Percentiles rank a stretch among this genome's conserved stretches.
Evolutionary conservation across 1,140 invertebrate genomes (phyloP).

Genomic region (Procambarus clarkii): DNA sequence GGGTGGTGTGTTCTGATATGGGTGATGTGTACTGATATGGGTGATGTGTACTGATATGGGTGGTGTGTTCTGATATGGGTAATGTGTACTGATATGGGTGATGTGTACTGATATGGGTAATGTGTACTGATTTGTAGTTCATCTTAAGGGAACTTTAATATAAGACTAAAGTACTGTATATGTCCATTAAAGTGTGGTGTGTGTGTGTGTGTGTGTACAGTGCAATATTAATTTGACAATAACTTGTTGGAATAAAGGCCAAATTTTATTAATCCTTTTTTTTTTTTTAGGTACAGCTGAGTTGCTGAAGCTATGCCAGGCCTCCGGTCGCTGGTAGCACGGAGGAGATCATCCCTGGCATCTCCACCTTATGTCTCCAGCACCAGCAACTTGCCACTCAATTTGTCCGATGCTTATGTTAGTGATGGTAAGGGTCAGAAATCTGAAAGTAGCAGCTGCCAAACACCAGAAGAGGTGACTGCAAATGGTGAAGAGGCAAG

Average conservation of each 20-base stretch:
- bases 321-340: slow-evolving; percentile 62
- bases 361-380: slow-evolving; percentile 42
- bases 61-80: too few relatives aligned
- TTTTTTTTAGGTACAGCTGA: slow-evolving; percentile 36
- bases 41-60: too few relatives aligned
- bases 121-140: too few relatives aligned
- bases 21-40: too few relatives aligned
- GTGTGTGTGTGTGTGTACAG: too few relatives aligned
- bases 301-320: slow-evolving; percentile 58
- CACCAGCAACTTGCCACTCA: slow-evolving; percentile 5
- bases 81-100: too few relatives aligned
- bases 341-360: slow-evolving; percentile 55
- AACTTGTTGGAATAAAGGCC: not conserved
- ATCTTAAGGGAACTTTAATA: too few relatives aligned
- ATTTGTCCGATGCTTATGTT: not conserved
- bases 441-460: not conserved
- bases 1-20: too few relatives aligned
- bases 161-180: too few relatives aligned
- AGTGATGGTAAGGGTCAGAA: not conserved
- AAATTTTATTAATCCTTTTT: not conserved
- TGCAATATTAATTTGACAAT: not conserved
- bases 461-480: not conserved
- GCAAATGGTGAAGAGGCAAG: not conserved
- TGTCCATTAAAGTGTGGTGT: too few relatives aligned
- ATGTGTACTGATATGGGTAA: too few relatives aligned